Percentiles rank a stretch among this genome's conserved stretches.
phyloP scores from a whole-genome alignment of 2,888 invertebrate species.

The Micoletzkya japonica region DNA sequence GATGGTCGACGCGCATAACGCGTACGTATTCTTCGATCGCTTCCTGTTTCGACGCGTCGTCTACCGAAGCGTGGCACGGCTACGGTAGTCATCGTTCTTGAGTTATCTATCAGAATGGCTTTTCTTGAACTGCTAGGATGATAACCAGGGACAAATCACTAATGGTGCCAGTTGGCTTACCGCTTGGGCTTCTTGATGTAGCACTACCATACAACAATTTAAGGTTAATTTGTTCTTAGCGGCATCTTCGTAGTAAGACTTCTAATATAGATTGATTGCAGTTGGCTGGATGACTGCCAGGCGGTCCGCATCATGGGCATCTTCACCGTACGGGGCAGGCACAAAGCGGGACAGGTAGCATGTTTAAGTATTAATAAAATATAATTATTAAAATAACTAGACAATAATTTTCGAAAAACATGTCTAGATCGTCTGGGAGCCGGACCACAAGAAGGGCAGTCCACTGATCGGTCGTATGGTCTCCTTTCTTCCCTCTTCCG shows the following conservation, averaged over 20 bases:
- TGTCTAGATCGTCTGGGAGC: slow-evolving; percentile 14
- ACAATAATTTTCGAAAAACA: too few species aligned
- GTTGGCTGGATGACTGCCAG: slow-evolving; percentile 18
- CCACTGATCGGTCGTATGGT: background rate
- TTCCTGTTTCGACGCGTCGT: slow-evolving; percentile 18
- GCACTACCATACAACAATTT: too few species aligned
- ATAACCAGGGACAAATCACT: too few species aligned
- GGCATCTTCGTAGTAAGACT: too few species aligned
- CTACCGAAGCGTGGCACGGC: slow-evolving; percentile 13
- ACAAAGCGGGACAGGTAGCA: slow-evolving; percentile 10
- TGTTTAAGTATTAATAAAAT: background rate
- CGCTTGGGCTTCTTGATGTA: too few species aligned
- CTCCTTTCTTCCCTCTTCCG: slow-evolving; percentile 1
- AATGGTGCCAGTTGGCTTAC: background rate
- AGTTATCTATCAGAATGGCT: too few species aligned
- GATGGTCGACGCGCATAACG: slow-evolving; percentile 2
- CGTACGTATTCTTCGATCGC: slow-evolving; percentile 26
- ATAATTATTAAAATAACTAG: background rate
- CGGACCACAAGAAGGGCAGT: background rate
- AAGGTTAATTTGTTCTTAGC: too few species aligned
- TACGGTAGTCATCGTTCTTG: too few species aligned
- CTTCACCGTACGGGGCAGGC: slow-evolving; percentile 15
- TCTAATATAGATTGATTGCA: slow-evolving; percentile 9
- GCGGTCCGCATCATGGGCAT: slow-evolving; percentile 1
- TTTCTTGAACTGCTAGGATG: too few species aligned